A percentile compares a stretch with the other conserved stretches of the same genome.
These are phyloP conservation scores for Sus cebifrons DNA, from an alignment of 2,797 vertebrate genomes.

Conservation along the genomic window DNA sequence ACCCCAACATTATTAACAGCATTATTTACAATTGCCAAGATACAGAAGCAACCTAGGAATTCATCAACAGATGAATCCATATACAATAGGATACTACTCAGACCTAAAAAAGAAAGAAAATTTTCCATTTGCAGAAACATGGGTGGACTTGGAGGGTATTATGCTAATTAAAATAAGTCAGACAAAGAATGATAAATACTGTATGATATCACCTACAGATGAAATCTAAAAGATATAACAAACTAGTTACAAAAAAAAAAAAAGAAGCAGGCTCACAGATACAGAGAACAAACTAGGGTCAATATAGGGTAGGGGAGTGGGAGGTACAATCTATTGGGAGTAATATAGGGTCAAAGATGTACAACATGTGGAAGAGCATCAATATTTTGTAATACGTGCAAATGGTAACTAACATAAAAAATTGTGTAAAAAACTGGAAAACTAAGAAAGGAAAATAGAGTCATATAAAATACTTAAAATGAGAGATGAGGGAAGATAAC, in stretches of 20 bases:
- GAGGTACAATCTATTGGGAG: not conserved
- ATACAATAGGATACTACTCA: not conserved
- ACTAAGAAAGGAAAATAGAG: not conserved
- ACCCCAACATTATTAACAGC: not conserved
- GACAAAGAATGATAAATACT: not conserved
- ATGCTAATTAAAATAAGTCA: not conserved
- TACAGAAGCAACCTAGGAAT: not conserved
- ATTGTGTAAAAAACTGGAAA: not conserved
- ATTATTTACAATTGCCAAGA: not conserved
- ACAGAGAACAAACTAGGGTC: not conserved
- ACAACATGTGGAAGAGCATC: not conserved
- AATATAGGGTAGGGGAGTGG: too few relatives aligned
- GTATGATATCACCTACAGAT: not conserved
- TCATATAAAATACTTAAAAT: not conserved
- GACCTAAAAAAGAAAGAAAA: not conserved
- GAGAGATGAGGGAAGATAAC: not conserved
- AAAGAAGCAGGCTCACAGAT: not conserved
- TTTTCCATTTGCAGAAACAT: not conserved
- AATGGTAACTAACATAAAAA: not conserved
- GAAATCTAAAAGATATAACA: not conserved
- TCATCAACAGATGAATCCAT: not conserved
- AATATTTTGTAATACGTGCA: not conserved
- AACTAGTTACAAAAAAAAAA: not conserved
- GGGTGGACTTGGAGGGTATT: not conserved
- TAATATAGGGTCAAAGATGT: not conserved